Conservation (phyloP, 2,113 vertebrate genomes). For the Sebastes schlegelii region DNA sequence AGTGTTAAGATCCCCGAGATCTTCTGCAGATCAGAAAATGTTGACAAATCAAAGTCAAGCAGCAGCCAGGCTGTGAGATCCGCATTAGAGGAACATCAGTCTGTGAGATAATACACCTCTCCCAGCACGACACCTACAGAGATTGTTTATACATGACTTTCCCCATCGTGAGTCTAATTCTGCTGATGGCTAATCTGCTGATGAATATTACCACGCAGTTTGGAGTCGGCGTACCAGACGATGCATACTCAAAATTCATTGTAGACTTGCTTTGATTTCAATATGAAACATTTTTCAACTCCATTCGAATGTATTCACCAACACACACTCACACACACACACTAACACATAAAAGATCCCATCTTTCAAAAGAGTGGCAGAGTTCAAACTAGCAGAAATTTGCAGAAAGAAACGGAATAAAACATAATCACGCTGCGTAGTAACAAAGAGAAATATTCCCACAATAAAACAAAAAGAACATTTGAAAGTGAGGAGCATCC, state of each 20-base stretch:
- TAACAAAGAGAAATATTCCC: constrained; percentile 40
- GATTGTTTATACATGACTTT: constrained; percentile 25
- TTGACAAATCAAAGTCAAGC: constrained; percentile 39
- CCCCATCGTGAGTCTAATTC: not conserved
- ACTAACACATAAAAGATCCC: not conserved
- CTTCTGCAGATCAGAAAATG: constrained; percentile 14
- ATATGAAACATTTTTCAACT: not conserved
- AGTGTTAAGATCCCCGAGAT: constrained; percentile 4
- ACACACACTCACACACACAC: not conserved
- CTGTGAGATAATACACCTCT: constrained; percentile 6
- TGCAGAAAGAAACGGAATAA: constrained; percentile 23
- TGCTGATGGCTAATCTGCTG: constrained; percentile 30
- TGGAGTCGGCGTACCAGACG: not conserved
- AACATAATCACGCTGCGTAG: not conserved
- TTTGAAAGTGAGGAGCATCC: constrained; percentile 25
- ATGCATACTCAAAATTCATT: not conserved
- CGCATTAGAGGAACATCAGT: constrained; percentile 9
- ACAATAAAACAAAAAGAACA: constrained; percentile 25
- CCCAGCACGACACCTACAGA: constrained; percentile 22
- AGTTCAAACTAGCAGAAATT: not conserved
- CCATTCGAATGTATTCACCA: not conserved
- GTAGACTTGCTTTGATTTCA: not conserved
- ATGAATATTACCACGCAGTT: constrained; percentile 18
- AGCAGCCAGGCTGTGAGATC: constrained; percentile 10
- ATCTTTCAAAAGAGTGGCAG: not conserved